Base-by-base conservation (phyloP, 2,888 invertebrate species). In the Heliconius charithonia region DNA sequence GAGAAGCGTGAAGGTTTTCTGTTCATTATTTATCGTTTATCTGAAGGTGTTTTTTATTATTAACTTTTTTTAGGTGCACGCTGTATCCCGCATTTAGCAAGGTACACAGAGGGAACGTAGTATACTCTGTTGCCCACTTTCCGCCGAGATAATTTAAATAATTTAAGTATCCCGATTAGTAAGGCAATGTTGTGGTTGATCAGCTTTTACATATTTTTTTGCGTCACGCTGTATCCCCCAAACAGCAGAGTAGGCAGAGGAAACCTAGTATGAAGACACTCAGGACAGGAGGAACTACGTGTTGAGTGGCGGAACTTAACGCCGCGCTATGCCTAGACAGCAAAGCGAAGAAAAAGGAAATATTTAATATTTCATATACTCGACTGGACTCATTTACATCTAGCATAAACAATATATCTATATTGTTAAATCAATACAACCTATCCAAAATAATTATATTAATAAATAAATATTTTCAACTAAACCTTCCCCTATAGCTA, bases 1-100 rank as follows among this genome's bases (percentile, higher is more conserved):
- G 83, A 85, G 84, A 80, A 88, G 88, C 86, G 85, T 85, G 84
- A 89, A 87, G 90, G 87, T 88, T 88, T 89, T 86, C 87, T 88
- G 87, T 89, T 91, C 90, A 91, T 93, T 92, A 91, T 92, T 93
- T 90, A 88, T 88, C 89, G 90, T 89, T 89, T 89, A 86, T 87
- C 89, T 90, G 87, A 88, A 87, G 12, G 13, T n/a, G 19, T 62
- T 62, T 62, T 62, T 10, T 25, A 4, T 63, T 63, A 27, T 63
- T 63, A 63, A 25, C n/a, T 59, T 59, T 59, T 59, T 59, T 59
- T 22, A 56, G n/a, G 2, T 56, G 22, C n/a, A 10, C 22, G 9
- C 9, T 56, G n/a, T 56, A n/a, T n/a, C 22, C n/a, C 10, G 3
- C n/a, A 1, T 3, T 22, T 56, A n/a, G 10, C n/a, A 56, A 9